Evolutionary conservation across 2,888 invertebrate genomes (phyloP).

Genomic region (Aphrophora alni): DNA sequence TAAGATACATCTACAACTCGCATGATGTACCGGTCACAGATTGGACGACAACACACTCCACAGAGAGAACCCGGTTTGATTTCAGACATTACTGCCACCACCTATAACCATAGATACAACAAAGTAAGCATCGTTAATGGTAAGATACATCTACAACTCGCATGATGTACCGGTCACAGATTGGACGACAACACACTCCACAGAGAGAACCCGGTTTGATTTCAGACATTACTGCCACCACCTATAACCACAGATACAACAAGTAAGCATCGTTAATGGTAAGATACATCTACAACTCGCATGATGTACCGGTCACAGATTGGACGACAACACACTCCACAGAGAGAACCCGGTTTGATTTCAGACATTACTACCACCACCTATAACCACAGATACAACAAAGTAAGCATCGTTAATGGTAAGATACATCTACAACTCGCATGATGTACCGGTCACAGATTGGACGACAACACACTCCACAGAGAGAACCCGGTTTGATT

Average conservation of each 20-base stretch:
- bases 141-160: too few relatives aligned
- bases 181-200: too few relatives aligned
- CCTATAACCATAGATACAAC: too few relatives aligned
- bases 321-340: conserved; percentile 72
- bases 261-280: conserved; percentile 80
- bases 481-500: conserved; percentile 53
- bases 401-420: conserved; percentile 79
- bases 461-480: conserved; percentile 72
- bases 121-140: too few relatives aligned
- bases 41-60: conserved; percentile 72
- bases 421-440: conserved; percentile 74
- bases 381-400: conserved; percentile 71
- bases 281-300: conserved; percentile 74
- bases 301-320: conserved; percentile 79
- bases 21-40: conserved; percentile 77
- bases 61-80: conserved; percentile 56
- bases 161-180: too few relatives aligned
- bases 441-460: conserved; percentile 79
- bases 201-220: too few relatives aligned
- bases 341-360: conserved; percentile 53
- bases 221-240: too few relatives aligned
- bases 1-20: conserved; percentile 76
- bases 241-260: too few relatives aligned
- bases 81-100: conserved; percentile 23
- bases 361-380: conserved; percentile 25